Evolutionary conservation across 2,888 invertebrate genomes (phyloP).

Genomic region (Microctonus hyperodae): DNA sequence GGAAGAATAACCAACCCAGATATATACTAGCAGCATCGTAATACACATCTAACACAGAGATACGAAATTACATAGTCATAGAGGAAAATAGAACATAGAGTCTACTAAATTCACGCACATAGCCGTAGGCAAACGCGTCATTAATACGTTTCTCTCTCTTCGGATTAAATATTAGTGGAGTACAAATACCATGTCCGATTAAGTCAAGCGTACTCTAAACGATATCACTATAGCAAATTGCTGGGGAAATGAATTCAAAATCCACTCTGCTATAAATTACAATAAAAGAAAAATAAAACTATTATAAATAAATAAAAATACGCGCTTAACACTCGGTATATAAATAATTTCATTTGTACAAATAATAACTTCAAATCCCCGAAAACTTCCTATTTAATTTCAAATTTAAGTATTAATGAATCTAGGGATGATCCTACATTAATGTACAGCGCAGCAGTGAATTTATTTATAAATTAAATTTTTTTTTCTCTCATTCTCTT

Average conservation of each 20-base stretch:
- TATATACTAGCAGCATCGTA: too few species aligned
- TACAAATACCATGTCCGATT: constrained; percentile 26
- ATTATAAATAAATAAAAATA: neutral
- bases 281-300: neutral
- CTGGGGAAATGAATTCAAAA: neutral
- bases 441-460: constrained; percentile 2
- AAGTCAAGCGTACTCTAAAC: neutral
- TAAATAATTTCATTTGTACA: too few species aligned
- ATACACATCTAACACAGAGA: too few species aligned
- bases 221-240: neutral
- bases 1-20: too few species aligned
- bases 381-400: constrained; percentile 5
- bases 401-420: constrained; percentile 11
- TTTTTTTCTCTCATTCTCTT: neutral
- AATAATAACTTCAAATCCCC: neutral
- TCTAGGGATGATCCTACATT: constrained; percentile 7
- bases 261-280: neutral
- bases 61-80: too few species aligned
- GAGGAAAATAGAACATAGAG: too few species aligned
- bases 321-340: neutral
- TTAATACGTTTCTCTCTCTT: neutral
- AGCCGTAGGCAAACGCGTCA: constrained; percentile 1
- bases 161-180: too few species aligned
- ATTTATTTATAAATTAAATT: constrained; percentile 5
- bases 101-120: constrained; percentile 11